Base-by-base conservation (phyloP, 2,888 invertebrate species). In the Anagyrus pseudococci region DNA sequence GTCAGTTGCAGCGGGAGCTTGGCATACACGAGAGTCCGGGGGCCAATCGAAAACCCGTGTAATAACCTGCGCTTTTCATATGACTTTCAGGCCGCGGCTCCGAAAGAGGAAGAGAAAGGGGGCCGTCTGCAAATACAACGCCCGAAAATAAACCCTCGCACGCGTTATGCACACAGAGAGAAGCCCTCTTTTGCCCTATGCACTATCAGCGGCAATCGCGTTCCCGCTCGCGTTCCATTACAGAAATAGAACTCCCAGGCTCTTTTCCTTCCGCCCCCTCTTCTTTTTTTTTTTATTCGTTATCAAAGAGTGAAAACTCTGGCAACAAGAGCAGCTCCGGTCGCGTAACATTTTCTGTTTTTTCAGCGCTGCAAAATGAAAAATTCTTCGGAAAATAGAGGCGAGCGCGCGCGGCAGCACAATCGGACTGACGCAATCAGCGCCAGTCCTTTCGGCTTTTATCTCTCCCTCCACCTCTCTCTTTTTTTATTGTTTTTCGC, bases 191-290 rank as follows among this genome's bases (percentile, higher is more conserved):
- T 29, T 10, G 29, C 6, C 29, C 29, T 29, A 29, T 10, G 29
- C 6, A 4, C 29, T 29, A 29, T 10, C 6, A 17, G 3, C 52
- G 19, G 19, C 29, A 41, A 20, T 17, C 20, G 7, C n/a, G n/a
- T 26, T 2, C 17, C 29, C 0, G 13, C 29, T 47, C 57, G 8
- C 37, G 26, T 58, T n/a, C 58, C 50, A 63, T 63, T 58, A 63
- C 50, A 63, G 50, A 54, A 48, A 49, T 63, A 49, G 40, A 48
- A 49, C n/a, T 6, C 13, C 25, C 25, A 4, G 22, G 20, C 47
- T 22, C 17, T 22, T 33, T 37, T 50, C 6, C 13, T 3, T 4
- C 1, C 19, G 25, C 22, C 29, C 20, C 41, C 50, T n/a, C n/a
- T n/a, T n/a, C n/a, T n/a, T n/a, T n/a, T n/a, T n/a, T n/a, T n/a